Conservation (phyloP, 2,888 invertebrate species). For the Cephus runcator region DNA sequence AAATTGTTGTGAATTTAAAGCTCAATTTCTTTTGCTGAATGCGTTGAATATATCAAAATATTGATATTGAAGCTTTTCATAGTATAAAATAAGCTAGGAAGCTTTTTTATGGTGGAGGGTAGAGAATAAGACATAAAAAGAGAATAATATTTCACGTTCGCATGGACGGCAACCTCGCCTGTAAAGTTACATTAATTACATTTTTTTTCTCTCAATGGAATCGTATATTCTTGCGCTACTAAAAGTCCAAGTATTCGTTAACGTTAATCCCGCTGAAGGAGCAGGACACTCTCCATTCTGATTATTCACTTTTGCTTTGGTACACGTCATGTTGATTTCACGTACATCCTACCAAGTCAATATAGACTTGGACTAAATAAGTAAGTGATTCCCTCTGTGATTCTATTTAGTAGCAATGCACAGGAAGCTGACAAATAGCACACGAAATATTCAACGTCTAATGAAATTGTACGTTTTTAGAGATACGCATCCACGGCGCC, state of each 20-base stretch:
- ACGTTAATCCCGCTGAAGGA: background rate
- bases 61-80: background rate
- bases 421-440: background rate
- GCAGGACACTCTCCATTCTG: background rate
- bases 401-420: background rate
- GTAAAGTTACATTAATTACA: background rate
- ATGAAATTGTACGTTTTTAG: background rate
- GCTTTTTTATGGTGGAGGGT: background rate
- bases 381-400: conserved; percentile 51
- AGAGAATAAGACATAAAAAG: background rate
- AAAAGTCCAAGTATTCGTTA: background rate
- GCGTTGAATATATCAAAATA: background rate
- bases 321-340: background rate
- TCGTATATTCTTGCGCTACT: background rate
- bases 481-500: background rate
- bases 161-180: background rate
- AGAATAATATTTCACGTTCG: background rate
- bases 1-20: too few species aligned
- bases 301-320: background rate
- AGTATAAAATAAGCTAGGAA: background rate
- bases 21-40: background rate
- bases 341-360: background rate
- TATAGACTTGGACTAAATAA: background rate
- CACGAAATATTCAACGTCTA: too few species aligned
- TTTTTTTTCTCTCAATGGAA: background rate